Evolutionary conservation across 2,113 vertebrate species (phyloP).

Genomic region (Symphodus melops): DNA sequence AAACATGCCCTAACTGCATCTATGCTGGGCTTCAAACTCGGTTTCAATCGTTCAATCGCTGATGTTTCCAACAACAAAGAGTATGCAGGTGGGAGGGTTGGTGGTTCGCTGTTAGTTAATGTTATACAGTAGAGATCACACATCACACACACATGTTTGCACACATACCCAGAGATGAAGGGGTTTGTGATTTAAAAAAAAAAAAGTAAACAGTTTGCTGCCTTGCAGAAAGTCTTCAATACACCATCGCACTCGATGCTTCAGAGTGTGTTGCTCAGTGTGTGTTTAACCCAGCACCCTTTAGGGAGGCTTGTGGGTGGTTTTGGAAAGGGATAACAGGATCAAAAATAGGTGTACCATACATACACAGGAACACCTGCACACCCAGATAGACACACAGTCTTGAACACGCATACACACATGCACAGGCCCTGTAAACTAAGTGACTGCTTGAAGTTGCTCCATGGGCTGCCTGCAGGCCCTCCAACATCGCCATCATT

Average conservation of each 20-base stretch:
- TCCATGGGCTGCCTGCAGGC: constrained; percentile 64
- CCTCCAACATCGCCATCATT: constrained; percentile 65
- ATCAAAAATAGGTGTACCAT: constrained; percentile 62
- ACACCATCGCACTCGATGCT: constrained; percentile 16
- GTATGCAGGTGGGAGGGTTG: constrained; percentile 31
- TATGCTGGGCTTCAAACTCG: constrained; percentile 59
- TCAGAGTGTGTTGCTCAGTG: constrained; percentile 37
- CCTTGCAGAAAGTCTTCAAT: constrained; percentile 43
- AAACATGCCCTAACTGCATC: constrained; percentile 47
- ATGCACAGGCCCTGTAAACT: constrained; percentile 28
- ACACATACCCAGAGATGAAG: constrained; percentile 47
- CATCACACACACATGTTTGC: neutral
- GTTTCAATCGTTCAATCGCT: constrained; percentile 33
- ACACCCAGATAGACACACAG: constrained; percentile 52
- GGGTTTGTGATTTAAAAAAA: constrained; percentile 44
- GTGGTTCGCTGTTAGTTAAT: constrained; percentile 43
- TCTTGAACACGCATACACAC: constrained; percentile 3
- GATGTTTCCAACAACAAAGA: constrained; percentile 43
- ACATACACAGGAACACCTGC: constrained; percentile 37
- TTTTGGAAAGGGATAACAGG: constrained; percentile 62
- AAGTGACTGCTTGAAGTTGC: constrained; percentile 43
- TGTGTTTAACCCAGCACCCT: constrained; percentile 57
- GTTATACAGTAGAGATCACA: constrained; percentile 40
- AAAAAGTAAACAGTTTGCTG: constrained; percentile 51
- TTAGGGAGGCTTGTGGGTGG: constrained; percentile 53